Percentiles rank a stretch among this genome's conserved stretches.
Evolutionary conservation across 1,140 invertebrate species (phyloP).

Genomic region (Apis dorsata): DNA sequence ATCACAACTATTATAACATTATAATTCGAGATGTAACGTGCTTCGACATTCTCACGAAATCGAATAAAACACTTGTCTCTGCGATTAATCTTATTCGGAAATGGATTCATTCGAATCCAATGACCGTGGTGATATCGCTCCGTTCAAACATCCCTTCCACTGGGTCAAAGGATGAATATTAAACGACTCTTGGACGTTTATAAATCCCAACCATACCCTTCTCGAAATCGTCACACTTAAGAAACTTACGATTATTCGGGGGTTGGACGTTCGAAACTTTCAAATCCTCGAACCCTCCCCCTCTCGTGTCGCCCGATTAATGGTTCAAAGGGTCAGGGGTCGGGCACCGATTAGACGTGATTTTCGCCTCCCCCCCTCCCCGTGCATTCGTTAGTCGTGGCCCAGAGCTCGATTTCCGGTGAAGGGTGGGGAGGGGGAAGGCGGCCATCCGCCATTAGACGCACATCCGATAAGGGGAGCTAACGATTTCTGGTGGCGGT

Average conservation of each 20-base stretch:
- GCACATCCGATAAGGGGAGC: conserved; percentile 41
- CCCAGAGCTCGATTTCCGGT: conserved; percentile 39
- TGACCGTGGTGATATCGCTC: not conserved
- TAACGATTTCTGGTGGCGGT: conserved; percentile 25
- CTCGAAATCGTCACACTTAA: conserved; percentile 6
- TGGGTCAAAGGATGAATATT: not conserved
- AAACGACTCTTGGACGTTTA: not conserved
- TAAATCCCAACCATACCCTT: not conserved
- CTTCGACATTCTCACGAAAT: no score
- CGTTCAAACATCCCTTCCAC: no score
- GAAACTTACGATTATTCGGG: conserved; percentile 6
- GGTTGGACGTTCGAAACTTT: conserved; percentile 5
- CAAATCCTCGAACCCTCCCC: not conserved
- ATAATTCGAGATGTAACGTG: no score
- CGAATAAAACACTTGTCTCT: no score
- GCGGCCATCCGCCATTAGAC: conserved; percentile 39
- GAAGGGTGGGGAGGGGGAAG: not conserved
- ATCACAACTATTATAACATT: no score
- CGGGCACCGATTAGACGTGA: conserved; percentile 41
- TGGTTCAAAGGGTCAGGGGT: conserved; percentile 42
- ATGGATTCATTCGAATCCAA: not conserved
- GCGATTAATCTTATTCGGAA: not conserved
- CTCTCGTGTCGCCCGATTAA: conserved; percentile 11
- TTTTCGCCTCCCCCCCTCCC: conserved; percentile 12
- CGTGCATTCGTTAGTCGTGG: conserved; percentile 40